These are phyloP conservation scores for Gobio gobio DNA, from an alignment of 2,113 vertebrate genomes.

Conservation along the genomic window DNA sequence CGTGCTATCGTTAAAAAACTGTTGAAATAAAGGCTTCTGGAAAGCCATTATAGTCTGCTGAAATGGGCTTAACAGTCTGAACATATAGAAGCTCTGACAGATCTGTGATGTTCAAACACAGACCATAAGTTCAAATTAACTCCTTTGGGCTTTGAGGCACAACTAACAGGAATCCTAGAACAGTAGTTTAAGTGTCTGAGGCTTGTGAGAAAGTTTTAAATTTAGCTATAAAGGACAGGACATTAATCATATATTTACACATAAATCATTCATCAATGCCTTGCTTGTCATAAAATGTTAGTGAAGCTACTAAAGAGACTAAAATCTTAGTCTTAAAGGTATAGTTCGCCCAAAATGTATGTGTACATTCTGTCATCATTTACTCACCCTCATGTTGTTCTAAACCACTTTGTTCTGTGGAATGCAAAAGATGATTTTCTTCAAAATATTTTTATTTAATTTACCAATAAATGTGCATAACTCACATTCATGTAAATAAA, in stretches of 20 bases:
- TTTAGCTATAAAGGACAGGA: background rate
- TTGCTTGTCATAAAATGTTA: background rate
- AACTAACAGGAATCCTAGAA: slow-evolving; percentile 16
- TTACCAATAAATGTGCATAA: background rate
- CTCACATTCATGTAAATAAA: background rate
- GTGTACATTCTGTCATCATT: background rate
- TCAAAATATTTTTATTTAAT: background rate
- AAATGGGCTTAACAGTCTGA: background rate
- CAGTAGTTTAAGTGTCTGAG: slow-evolving; percentile 5
- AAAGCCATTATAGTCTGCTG: background rate
- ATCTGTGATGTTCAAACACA: slow-evolving; percentile 33
- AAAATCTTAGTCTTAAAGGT: background rate
- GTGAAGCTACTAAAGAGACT: background rate
- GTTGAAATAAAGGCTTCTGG: slow-evolving; percentile 12
- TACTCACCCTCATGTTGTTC: background rate
- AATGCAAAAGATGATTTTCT: background rate
- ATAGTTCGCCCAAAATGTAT: background rate
- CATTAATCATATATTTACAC: slow-evolving; percentile 23
- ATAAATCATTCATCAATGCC: background rate
- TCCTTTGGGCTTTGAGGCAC: slow-evolving; percentile 23
- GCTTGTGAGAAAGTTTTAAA: background rate
- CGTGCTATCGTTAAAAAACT: background rate
- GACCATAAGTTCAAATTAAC: slow-evolving; percentile 24
- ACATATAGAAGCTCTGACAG: slow-evolving; percentile 32
- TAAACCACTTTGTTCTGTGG: background rate